Base-by-base conservation (phyloP, 2,113 vertebrate species). In the Vireo altiloquus region DNA sequence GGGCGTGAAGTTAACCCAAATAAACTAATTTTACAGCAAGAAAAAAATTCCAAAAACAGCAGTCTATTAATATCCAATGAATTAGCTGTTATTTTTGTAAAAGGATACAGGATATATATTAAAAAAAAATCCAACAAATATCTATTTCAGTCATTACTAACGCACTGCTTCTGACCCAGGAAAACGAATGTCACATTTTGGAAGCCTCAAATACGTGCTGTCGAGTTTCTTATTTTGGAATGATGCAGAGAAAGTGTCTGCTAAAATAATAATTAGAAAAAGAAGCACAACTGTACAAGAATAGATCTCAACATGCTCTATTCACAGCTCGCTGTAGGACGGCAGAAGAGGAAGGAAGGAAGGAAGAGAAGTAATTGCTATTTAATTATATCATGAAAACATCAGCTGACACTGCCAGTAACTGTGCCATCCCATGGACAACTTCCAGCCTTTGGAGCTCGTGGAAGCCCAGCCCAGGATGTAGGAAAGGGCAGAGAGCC, bases 351-450 rank as follows among this genome's bases (percentile, higher is more conserved):
- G 65, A 53, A 74, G 50, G 76, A 72, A 79, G 47, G 63, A 33
- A 66, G 52, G 63, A 71, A 81, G 42, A 22, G 40, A 47, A 66
- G 65, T 81, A 91, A 94, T 79, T 95, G 85, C 75, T 80, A 13
- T 82, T 92, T 95, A 94, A 95, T 92, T 86, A 77, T 61, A 77
- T 82, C 68, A 83, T 57, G 46, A 83, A 91, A 87, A 57, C 92
- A 77, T 95, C 93, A 84, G 69, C 65, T 64, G 91, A 53, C 17
- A 20, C 30, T 42, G 75, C 64, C 81, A 82, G 44, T 47, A 74
- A 82, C 60, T 0, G 10, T 74, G 40, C n/a, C 50, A 52, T 3
- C 19, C 71, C 47, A 6, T 2, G 15, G n/a, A 31, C n/a, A n/a
- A 1, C 33, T 61, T 25, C 60, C 54, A 56, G 5, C 33, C 39